Evolutionary conservation across 2,113 vertebrate species (phyloP).

Genomic region (Prietella phreatophila): DNA sequence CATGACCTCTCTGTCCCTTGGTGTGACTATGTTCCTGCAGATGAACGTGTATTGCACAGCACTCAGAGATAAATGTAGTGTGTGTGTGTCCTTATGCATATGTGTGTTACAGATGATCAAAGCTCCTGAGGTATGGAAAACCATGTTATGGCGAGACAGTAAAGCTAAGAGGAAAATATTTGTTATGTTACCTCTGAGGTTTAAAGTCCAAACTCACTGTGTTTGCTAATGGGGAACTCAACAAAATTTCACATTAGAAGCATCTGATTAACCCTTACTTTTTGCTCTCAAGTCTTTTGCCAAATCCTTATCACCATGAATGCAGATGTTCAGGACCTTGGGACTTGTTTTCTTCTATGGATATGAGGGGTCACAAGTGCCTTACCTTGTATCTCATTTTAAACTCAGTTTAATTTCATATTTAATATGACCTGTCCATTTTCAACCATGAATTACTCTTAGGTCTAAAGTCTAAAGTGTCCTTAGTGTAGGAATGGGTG

Average conservation of each 20-base stretch:
- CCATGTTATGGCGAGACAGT: neutral
- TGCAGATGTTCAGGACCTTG: neutral
- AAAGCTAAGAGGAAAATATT: neutral
- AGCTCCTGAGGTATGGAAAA: neutral
- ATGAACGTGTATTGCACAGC: neutral
- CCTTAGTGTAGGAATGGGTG: too few relatives aligned
- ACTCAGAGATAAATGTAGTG: neutral
- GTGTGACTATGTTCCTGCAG: neutral
- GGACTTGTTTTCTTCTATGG: neutral
- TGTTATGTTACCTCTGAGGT: neutral
- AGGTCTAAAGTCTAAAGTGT: too few relatives aligned
- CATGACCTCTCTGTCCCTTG: neutral
- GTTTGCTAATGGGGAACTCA: neutral
- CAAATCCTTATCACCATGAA: neutral
- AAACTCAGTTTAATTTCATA: neutral
- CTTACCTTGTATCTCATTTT: neutral
- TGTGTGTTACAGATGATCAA: neutral
- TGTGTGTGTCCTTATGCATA: neutral
- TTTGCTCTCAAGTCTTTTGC: neutral
- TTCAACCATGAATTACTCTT: neutral
- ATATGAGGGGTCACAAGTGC: neutral
- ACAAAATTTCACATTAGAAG: neutral
- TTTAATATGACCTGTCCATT: neutral
- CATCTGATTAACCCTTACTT: neutral
- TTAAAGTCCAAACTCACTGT: neutral